Evolutionary conservation across 2,888 invertebrate species (phyloP), one percentile per base, ranked within the genome.

Genomic region (Amphiduros pacificus): DNA sequence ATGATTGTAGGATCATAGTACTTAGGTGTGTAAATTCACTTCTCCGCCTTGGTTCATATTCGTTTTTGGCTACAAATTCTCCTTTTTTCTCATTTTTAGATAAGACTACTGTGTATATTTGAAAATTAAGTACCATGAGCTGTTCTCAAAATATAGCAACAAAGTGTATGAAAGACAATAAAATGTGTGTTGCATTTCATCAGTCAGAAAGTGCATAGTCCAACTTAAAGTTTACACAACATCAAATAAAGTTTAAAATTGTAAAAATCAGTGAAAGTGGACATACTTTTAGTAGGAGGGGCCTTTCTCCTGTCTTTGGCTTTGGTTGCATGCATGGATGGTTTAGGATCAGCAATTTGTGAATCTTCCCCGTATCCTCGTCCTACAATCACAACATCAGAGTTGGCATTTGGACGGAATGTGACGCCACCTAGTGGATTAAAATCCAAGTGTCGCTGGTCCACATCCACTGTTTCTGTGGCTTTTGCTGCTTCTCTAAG

Each of bases 351-450:
- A 14, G 53, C 52, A 6, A 57, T 51, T 26, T 66, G 61, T 44
- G 66, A 58, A 44, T 78, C 79, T 28, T 80, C 79, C 27, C 64
- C 73, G 65, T 78, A 78, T 55, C 78, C 78, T 53, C 68, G 72
- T 3, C 79, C 79, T n/a, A 79, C 77, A 22, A 80, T 74, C 61
- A 76, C 73, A 26, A 79, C 78, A 61, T 79, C 77, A 0, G 77
- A 74, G 57, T 69, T 77, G 55, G 65, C 70, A 63, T 78, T 79
- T 65, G 75, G 75, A n/a, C 75, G 67, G 69, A 79, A 80, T 22
- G 79, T 79, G 17, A 77, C 78, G 4, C 79, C 79, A 66, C 77
- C 76, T 14, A 50, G n/a, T 6, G 61, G 61, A n/a, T 61, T 61
- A 41, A 51, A 61, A 49, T 60, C 60, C n/a, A 55, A 31, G 53